Base-by-base conservation (phyloP, 2,113 vertebrate genomes). In the Struthidea cinerea region DNA sequence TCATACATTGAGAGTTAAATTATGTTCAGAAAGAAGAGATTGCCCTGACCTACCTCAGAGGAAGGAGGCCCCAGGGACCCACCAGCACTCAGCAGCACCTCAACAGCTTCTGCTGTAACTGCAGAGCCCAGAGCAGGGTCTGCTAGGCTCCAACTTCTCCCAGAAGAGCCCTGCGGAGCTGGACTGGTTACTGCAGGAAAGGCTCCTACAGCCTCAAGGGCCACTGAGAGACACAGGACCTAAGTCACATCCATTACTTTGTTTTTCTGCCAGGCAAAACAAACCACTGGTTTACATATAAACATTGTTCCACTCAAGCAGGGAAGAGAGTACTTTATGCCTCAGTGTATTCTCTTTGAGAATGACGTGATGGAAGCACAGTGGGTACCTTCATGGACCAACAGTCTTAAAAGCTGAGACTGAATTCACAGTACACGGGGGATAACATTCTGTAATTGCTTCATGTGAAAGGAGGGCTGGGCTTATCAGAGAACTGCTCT, bases 131-230 rank as follows among this genome's bases (percentile, higher is more conserved):
- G 28, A 57, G 26, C 33, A 57, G 32, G 10, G 14, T 60, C 44
- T 0, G 0, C 47, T 8, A 6, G 15, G 30, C n/a, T 67, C n/a
- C 2, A 0, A 8, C 6, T 76, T 41, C 69, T 46, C 4, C 22
- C 35, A 73, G 46, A 28, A 85, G 4, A 86, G 71, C 15, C 11
- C 27, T 3, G 24, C 4, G 7, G 19, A 80, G 24, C 27, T 44
- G 20, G 18, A 2, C 11, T 21, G 24, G 21, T 44, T 79, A 42
- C 2, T 16, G 20, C 52, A 86, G n/a, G 26, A 1, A 1, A 65
- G 26, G 30, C 13, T 53, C 37, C 67, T 35, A n/a, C 16, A 44
- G 46, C 50, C 50, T 49, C 63, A 49, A 26, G 16, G 41, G 26
- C 41, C 23, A 47, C 3, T 15, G 35, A 55, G 17, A 78, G 11